These are phyloP conservation scores for Athalia circularis DNA, from an alignment of 2,888 invertebrate species.

Conservation along the genomic window DNA sequence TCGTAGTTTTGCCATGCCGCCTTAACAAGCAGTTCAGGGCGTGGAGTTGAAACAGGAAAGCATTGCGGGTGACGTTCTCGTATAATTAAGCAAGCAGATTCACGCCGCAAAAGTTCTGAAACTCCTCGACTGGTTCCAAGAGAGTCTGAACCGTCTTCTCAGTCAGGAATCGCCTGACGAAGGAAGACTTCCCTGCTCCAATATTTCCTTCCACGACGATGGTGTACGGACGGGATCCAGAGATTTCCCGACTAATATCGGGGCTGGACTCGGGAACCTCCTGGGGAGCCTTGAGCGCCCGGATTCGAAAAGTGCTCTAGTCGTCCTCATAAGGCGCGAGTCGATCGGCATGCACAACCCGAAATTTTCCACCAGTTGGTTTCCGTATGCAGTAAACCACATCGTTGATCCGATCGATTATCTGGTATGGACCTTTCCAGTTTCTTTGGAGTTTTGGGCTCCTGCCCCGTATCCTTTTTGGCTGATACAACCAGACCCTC, in stretches of 20 bases:
- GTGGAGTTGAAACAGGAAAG: neutral
- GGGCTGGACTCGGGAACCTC: neutral
- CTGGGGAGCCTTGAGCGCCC: neutral
- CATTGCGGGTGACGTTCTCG: neutral
- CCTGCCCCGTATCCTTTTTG: neutral
- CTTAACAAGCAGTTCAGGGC: neutral
- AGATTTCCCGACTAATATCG: neutral
- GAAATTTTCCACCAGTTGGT: neutral
- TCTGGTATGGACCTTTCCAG: no score
- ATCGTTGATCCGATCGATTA: neutral
- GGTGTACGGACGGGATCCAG: neutral
- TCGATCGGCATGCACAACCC: neutral
- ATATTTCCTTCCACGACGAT: neutral
- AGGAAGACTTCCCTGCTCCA: neutral
- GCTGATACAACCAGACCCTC: neutral
- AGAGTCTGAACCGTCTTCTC: neutral
- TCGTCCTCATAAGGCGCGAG: neutral
- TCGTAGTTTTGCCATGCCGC: neutral
- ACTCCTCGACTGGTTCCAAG: neutral
- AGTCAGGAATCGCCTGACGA: neutral
- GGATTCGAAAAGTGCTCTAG: neutral
- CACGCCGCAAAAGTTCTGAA: neutral
- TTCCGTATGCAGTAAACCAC: neutral
- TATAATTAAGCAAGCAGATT: neutral
- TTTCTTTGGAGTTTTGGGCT: no score